Percentiles rank a stretch among this genome's conserved stretches.
Conservation (phyloP, 2,888 invertebrate species). For the Leptinotarsa rubiginosa region DNA sequence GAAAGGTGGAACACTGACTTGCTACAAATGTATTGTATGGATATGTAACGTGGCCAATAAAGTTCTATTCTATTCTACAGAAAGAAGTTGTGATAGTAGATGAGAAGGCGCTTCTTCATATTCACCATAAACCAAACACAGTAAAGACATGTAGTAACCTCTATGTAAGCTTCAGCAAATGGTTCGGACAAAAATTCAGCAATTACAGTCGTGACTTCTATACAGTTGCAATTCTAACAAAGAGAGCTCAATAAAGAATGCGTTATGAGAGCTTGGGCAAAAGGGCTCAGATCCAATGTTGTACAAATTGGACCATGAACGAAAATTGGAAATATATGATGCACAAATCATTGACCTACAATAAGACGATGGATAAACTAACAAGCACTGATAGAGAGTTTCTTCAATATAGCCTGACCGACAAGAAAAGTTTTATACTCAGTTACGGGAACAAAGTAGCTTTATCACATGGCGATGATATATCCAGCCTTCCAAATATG, state of each 20-base stretch:
- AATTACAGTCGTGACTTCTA: neutral
- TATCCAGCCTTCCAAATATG: too few species aligned
- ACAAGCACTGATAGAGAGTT: neutral
- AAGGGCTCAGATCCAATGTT: too few species aligned
- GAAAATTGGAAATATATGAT: neutral
- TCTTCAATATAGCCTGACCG: neutral
- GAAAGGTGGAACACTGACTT: too few species aligned
- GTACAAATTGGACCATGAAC: neutral
- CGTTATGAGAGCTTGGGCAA: too few species aligned
- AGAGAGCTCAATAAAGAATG: too few species aligned
- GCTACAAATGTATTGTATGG: too few species aligned
- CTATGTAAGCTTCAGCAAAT: neutral
- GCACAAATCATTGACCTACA: neutral
- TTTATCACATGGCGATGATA: neutral
- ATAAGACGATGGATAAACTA: neutral
- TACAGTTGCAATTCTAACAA: too few species aligned
- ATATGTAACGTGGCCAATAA: too few species aligned
- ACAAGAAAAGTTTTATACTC: neutral
- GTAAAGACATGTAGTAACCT: neutral
- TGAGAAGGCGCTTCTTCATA: neutral
- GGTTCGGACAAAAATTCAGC: neutral
- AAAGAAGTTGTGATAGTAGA: neutral
- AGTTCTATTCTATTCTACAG: too few species aligned
- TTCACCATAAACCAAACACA: neutral
- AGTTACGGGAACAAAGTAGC: neutral